Evolutionary conservation across 1,140 invertebrate species (phyloP), one percentile per base, ranked within the genome.

Genomic region (Campodea augens): DNA sequence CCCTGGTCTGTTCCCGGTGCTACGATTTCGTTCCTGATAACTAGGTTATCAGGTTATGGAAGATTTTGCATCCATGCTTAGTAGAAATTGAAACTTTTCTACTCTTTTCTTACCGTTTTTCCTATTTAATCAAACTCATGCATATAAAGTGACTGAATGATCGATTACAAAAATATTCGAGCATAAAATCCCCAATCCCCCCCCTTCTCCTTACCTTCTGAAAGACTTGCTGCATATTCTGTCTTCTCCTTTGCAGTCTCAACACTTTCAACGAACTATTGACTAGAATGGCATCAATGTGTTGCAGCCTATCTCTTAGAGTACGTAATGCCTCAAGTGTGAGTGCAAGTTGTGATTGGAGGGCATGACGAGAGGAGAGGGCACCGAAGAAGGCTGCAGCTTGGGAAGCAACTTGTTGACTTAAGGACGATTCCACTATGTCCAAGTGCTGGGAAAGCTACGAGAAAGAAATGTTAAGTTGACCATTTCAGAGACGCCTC

Each of bases 331-430:
- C 75, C 44, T 71, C 73, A 37, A 84, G 77, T 13, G 87, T 88
- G 56, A 78, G 72, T 4, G 76, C 75, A 65, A 96, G 78, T 56
- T 89, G 80, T 51, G 88, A 83, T 76, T 88, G 81, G 36, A 90
- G 75, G 12, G 78, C 78, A 64, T 96, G 90, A 64, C 96, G 90
- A 5, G 89, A 93, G 41, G 88, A 82, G 84, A 97, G 93, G 5
- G 89, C 89, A 64, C 90, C 80, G 60, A 97, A 97, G 69, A 97
- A 98, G 5, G 88, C 88, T 51, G 85, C 84, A 4, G 90, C 95
- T 62, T 92, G 90, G 48, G 84, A 77, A n/a, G 90, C 82, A 40
- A 97, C 91, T 68, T 96, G 90, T 53, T 83, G 78, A 1, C 89
- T 89, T 56, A 98, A 92, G 65, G 87, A 81, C 49, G 93, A 83